phyloP scores from a whole-genome alignment of 2,888 invertebrate species.

The Zhuqinia jingwanae region DNA sequence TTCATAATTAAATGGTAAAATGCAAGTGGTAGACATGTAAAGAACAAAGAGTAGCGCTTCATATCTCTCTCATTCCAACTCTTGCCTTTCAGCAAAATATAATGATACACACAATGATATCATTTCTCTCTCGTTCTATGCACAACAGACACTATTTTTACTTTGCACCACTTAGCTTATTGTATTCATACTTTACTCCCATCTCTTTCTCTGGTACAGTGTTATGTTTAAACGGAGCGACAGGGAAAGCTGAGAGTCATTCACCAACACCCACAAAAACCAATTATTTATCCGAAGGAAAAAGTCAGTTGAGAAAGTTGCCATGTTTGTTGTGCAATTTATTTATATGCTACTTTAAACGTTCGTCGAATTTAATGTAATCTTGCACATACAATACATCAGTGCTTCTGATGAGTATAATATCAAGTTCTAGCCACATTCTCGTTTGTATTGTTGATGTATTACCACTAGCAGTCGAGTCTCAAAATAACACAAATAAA shows the following conservation, averaged over 20 bases:
- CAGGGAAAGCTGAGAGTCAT: conserved; percentile 37
- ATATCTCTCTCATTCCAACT: conserved; percentile 1
- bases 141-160: neutral
- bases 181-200: too few relatives aligned
- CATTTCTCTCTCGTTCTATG: conserved; percentile 14
- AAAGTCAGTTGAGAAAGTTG: conserved; percentile 34
- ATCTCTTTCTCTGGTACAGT: conserved; percentile 7
- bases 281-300: conserved; percentile 65
- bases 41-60: neutral
- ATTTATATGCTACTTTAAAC: neutral
- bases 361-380: neutral
- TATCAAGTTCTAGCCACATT: conserved; percentile 1
- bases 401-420: neutral
- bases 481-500: conserved; percentile 5
- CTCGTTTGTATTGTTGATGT: neutral
- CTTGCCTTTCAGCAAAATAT: conserved; percentile 41
- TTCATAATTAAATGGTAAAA: neutral
- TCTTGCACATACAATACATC: neutral
- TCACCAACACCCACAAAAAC: conserved; percentile 68
- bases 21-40: neutral
- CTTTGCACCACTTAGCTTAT: neutral
- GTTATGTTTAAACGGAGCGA: neutral
- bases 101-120: conserved; percentile 44
- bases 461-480: neutral
- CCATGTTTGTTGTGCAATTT: conserved; percentile 13